phyloP scores from a whole-genome alignment of 1,140 invertebrate genomes.

The Lutraria rhynchaena region DNA sequence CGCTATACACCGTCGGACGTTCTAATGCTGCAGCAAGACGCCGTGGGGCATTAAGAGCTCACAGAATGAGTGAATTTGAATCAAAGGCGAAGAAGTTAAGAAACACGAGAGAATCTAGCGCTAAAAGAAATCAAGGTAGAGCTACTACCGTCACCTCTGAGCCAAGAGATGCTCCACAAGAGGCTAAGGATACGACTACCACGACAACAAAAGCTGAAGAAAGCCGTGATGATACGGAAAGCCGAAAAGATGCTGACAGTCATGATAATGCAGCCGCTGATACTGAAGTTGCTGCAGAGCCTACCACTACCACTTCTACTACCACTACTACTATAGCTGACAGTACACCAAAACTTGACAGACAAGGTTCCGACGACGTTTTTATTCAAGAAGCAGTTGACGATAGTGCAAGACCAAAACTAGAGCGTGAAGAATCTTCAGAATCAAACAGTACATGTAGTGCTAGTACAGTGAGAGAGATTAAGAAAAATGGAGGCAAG shows the following conservation, averaged over 20 bases:
- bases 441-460: slow-evolving; percentile 46
- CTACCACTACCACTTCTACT: too few relatives aligned
- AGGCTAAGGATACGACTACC: too few relatives aligned
- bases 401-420: neutral
- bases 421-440: slow-evolving; percentile 24
- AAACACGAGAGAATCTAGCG: slow-evolving; percentile 26
- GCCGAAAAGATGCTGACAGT: neutral
- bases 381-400: neutral
- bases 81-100: slow-evolving; percentile 17
- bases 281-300: too few relatives aligned
- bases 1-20: slow-evolving; percentile 41
- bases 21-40: slow-evolving; percentile 14
- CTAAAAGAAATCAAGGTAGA: slow-evolving; percentile 6
- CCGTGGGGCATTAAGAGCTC: slow-evolving; percentile 29
- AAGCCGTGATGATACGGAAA: neutral
- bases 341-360: neutral
- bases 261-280: neutral
- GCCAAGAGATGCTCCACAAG: too few relatives aligned
- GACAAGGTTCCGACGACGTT: neutral
- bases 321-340: neutral
- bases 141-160: too few relatives aligned
- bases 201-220: neutral
- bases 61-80: slow-evolving; percentile 42
- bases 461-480: slow-evolving; percentile 36
- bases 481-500: neutral